Base-by-base conservation (phyloP, 2,888 invertebrate species). In the Netelia melanura region DNA sequence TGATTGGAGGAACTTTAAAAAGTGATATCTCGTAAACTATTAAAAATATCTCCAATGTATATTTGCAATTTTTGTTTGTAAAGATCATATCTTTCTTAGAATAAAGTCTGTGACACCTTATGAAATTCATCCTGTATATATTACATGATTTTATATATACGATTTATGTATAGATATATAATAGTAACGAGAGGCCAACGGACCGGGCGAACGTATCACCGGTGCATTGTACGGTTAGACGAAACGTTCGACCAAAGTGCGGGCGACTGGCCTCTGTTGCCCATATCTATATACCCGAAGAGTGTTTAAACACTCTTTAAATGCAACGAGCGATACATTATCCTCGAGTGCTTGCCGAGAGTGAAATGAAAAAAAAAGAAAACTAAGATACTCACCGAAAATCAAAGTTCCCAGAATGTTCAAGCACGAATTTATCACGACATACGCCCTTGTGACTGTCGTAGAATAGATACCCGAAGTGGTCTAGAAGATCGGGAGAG, bases 241-340 rank as follows among this genome's bases (percentile, higher is more conserved):
- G 43, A 71, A 80, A 84, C 80, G 65, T 30, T 30, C 54, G 83
- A 71, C 10, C 61, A 48, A 75, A 74, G 72, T 56, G 67, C 48
- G 61, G 64, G 38, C 58, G 71, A 64, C 61, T 68, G 52, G 58
- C 2, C 58, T 30, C 30, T 30, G 30, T 30, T 30, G 5, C 30
- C 8, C 67, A 54, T 67, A 48, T 54, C 30, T 43, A 43, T 38
- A 30, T 30, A 11, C 43, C 30, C 14, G 44, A 25, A 44, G 11
- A 30, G 30, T 30, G 30, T 30, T 30, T 30, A 30, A 43, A 30
- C 23, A 10, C 61, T 44, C n/a, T 11, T 21, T 52, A 64, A 56
- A 70, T 54, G 1, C 64, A 48, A 30, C 65, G 58, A 52, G 17
- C 43, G 23, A 30, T 30, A 30, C n/a, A 62, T 62, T 75, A 75